phyloP scores from a whole-genome alignment of 2,797 vertebrate genomes.

The Glossophaga mutica region DNA sequence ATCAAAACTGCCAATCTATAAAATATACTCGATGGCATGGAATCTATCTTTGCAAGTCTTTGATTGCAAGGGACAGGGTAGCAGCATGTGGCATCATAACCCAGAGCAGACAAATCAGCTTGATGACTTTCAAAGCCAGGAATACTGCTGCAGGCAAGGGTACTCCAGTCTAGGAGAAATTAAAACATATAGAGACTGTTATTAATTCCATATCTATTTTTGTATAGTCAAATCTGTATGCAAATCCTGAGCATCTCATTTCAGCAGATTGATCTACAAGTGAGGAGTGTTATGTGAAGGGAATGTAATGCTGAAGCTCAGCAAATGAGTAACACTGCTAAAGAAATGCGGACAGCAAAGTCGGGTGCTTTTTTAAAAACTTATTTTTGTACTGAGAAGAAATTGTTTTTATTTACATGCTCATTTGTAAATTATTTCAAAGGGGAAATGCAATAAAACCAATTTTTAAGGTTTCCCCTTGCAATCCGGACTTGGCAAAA shows the following conservation, averaged over 20 bases:
- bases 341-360: constrained; percentile 63
- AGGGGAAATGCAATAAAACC: neutral
- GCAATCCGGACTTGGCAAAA: constrained; percentile 6
- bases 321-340: constrained; percentile 74
- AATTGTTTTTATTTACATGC: constrained; percentile 71
- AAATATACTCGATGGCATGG: constrained; percentile 86
- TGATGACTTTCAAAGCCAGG: constrained; percentile 89
- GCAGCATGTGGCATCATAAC: constrained; percentile 89
- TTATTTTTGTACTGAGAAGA: constrained; percentile 46
- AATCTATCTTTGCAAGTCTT: constrained; percentile 84
- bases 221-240: constrained; percentile 91
- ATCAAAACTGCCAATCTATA: constrained; percentile 89
- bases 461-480: constrained; percentile 48
- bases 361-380: constrained; percentile 43
- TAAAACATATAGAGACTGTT: constrained; percentile 90
- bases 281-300: constrained; percentile 82
- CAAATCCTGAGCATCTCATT: constrained; percentile 90
- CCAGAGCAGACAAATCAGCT: constrained; percentile 89
- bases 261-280: constrained; percentile 86
- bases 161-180: constrained; percentile 88
- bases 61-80: constrained; percentile 89
- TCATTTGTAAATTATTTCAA: constrained; percentile 72
- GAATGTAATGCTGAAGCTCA: constrained; percentile 82
- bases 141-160: constrained; percentile 88
- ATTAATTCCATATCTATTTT: constrained; percentile 90